Conservation (phyloP, 2,888 invertebrate genomes). For the Seira ritae region DNA sequence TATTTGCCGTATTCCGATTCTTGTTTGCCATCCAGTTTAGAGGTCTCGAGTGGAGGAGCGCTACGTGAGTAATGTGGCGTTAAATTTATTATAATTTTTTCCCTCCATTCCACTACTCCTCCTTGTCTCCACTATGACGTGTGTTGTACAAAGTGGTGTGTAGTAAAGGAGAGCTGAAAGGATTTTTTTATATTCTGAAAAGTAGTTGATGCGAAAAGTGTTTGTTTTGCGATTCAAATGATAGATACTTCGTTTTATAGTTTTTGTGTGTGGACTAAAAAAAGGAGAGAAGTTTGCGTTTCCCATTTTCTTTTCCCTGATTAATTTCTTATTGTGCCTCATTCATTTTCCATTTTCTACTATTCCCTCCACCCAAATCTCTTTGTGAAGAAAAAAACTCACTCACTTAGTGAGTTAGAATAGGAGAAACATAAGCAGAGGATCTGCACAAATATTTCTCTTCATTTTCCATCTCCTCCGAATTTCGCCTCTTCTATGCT, state of each 20-base stretch:
- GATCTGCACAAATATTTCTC: slow-evolving; percentile 24
- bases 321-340: slow-evolving; percentile 39
- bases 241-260: not conserved
- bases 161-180: not conserved
- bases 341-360: not conserved
- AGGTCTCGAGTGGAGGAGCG: slow-evolving; percentile 1
- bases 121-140: not conserved
- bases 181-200: not conserved
- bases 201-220: not conserved
- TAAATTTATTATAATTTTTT: slow-evolving; percentile 52
- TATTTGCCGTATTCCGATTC: not conserved
- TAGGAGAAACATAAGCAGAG: slow-evolving; percentile 11
- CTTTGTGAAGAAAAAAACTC: slow-evolving; percentile 19
- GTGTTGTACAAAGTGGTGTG: too few species aligned
- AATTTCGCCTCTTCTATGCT: not conserved
- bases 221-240: slow-evolving; percentile 6
- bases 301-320: slow-evolving; percentile 42
- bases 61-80: slow-evolving; percentile 51
- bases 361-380: not conserved
- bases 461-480: not conserved
- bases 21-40: not conserved
- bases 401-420: not conserved
- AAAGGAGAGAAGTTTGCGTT: slow-evolving; percentile 28
- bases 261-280: not conserved
- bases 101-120: slow-evolving; percentile 7